phyloP scores from a whole-genome alignment of 2,888 invertebrate species.

The Imbricaverruca yamaguchii region DNA sequence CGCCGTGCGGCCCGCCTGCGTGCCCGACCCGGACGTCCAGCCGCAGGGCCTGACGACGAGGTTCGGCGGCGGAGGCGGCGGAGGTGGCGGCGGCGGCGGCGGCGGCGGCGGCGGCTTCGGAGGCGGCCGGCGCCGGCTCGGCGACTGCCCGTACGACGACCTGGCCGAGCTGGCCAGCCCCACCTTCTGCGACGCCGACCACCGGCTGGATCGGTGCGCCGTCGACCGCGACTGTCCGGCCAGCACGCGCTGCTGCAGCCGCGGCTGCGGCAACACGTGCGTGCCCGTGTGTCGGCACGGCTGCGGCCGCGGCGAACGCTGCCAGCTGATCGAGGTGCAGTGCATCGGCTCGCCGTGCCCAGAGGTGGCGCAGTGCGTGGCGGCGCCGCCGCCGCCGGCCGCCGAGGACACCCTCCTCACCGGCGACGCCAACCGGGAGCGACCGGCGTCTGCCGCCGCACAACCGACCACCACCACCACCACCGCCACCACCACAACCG shows the following conservation, averaged over 20 bases:
- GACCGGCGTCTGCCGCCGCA: no score
- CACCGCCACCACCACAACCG: no score
- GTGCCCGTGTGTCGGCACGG: background rate
- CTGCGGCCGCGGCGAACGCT: background rate
- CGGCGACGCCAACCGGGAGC: no score
- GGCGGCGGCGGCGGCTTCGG: background rate
- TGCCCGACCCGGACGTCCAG: background rate
- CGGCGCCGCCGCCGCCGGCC: background rate
- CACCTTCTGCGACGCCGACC: background rate
- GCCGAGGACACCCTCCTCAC: no score
- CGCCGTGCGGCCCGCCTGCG: background rate
- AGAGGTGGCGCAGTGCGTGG: slow-evolving; percentile 6
- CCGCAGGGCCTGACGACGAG: background rate
- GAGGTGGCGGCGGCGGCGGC: background rate
- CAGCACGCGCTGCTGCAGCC: background rate
- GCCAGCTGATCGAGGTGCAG: background rate
- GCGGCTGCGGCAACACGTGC: slow-evolving; percentile 9
- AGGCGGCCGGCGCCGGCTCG: background rate
- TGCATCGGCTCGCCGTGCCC: slow-evolving; percentile 7
- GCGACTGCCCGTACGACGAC: background rate
- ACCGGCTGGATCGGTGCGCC: background rate
- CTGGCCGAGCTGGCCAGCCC: background rate
- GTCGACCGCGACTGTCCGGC: background rate
- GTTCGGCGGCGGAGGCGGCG: background rate
- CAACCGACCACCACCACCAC: no score